phyloP scores from a whole-genome alignment of 1,140 invertebrate genomes.

The Eurosta solidaginis region DNA sequence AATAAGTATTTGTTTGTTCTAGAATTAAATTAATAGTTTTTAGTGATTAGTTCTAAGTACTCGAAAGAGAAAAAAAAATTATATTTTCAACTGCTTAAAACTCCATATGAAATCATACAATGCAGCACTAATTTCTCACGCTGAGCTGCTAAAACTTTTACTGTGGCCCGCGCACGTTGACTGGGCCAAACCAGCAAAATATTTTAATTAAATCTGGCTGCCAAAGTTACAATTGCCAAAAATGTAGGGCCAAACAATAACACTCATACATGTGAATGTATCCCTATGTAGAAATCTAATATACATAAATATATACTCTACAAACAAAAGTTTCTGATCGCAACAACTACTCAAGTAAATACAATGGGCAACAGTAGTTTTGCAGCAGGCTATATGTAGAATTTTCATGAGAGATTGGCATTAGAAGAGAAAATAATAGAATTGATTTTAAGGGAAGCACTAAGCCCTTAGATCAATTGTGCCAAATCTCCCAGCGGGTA shows the following conservation, averaged over 20 bases:
- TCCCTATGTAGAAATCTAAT: too few relatives aligned
- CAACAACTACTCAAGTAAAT: background rate
- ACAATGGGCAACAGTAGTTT: too few relatives aligned
- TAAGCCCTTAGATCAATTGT: too few relatives aligned
- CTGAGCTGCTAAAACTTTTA: background rate
- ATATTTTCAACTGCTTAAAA: background rate
- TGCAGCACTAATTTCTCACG: background rate
- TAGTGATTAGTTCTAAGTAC: background rate
- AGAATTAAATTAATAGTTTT: conserved; percentile 15
- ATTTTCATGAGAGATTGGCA: too few relatives aligned
- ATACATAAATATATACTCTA: background rate
- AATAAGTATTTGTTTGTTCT: background rate
- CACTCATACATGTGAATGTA: background rate
- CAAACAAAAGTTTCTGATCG: background rate
- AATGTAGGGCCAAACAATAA: background rate
- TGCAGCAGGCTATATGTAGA: too few relatives aligned
- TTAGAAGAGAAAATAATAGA: too few relatives aligned
- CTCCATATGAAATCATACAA: background rate
- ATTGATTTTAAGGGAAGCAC: too few relatives aligned
- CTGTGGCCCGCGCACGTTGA: background rate
- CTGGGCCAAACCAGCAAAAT: conserved; percentile 23
- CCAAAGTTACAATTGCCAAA: conserved; percentile 9
- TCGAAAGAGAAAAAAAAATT: background rate
- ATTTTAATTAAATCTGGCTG: conserved; percentile 25
- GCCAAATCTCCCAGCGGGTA: too few relatives aligned